Evolutionary conservation across 1,140 invertebrate species (phyloP).

Genomic region (Saccostrea glomerata): DNA sequence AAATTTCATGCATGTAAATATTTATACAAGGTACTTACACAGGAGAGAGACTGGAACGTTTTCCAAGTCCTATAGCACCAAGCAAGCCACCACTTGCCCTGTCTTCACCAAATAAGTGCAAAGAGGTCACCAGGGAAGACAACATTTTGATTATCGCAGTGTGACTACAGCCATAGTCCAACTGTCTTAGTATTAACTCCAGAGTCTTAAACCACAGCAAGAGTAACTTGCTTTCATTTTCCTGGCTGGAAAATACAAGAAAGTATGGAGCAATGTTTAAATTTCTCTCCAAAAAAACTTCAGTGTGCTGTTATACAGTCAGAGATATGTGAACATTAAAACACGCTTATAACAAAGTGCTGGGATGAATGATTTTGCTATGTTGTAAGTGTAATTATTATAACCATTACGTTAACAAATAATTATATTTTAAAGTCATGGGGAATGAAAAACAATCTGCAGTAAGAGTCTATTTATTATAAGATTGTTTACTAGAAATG

Average conservation of each 20-base stretch:
- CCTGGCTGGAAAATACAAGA: slow-evolving; percentile 78
- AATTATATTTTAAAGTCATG: no score
- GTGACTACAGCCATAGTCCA: slow-evolving; percentile 77
- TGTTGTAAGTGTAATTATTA: no score
- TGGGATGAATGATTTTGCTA: no score
- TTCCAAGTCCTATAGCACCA: slow-evolving; percentile 84
- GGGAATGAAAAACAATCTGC: no score
- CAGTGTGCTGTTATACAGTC: no score
- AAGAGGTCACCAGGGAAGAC: slow-evolving; percentile 79
- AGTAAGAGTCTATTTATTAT: no score
- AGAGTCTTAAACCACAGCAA: slow-evolving; percentile 83
- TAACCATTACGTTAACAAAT: no score
- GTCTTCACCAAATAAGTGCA: slow-evolving; percentile 82
- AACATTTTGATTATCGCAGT: slow-evolving; percentile 79
- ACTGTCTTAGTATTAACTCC: slow-evolving; percentile 80
- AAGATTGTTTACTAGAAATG: no score
- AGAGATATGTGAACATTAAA: no score
- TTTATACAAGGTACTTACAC: slow-evolving; percentile 77
- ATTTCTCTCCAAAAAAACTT: no score
- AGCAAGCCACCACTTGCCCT: slow-evolving; percentile 82
- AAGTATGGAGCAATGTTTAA: no score
- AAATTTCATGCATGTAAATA: background rate
- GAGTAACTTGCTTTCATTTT: slow-evolving; percentile 83
- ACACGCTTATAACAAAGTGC: no score
- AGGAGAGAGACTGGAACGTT: slow-evolving; percentile 81